A percentile compares a stretch with the other conserved stretches of the same genome.
These are phyloP conservation scores for Cyanoderma ruficeps DNA, from an alignment of 2,113 vertebrate species.

Conservation along the genomic window DNA sequence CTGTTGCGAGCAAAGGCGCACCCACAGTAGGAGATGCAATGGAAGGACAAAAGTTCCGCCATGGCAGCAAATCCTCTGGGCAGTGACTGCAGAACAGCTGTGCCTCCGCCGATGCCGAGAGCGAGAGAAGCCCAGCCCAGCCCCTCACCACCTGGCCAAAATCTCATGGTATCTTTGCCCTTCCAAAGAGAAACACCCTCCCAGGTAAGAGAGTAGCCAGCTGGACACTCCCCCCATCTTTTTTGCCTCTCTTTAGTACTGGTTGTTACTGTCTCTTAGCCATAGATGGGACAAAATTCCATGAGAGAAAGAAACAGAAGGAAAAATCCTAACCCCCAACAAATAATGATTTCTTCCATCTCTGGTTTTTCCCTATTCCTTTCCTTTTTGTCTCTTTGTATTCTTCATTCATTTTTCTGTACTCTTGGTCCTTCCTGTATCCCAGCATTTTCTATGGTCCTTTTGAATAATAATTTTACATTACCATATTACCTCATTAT, in stretches of 20 bases:
- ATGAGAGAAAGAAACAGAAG: neutral
- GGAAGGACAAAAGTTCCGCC: rapidly evolving
- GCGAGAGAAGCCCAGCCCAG: rapidly evolving
- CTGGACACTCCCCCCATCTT: neutral
- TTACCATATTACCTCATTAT: neutral
- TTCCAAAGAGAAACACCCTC: neutral
- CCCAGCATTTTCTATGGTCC: neutral
- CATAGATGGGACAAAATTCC: neutral
- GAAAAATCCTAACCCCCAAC: neutral
- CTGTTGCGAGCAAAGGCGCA: neutral
- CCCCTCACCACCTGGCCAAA: neutral
- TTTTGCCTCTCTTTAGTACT: neutral
- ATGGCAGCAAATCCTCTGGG: neutral
- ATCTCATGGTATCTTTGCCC: neutral
- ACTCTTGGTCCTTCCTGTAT: neutral
- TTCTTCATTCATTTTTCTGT: neutral
- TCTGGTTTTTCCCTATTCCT: neutral
- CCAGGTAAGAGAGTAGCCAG: neutral
- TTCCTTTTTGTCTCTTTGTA: neutral
- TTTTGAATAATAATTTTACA: neutral
- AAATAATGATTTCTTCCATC: neutral
- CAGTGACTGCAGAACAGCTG: rapidly evolving
- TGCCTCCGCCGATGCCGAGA: rapidly evolving
- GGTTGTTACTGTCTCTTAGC: neutral
- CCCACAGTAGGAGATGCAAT: neutral